phyloP scores from a whole-genome alignment of 2,113 vertebrate genomes.

The Paraplagusia blochii region DNA sequence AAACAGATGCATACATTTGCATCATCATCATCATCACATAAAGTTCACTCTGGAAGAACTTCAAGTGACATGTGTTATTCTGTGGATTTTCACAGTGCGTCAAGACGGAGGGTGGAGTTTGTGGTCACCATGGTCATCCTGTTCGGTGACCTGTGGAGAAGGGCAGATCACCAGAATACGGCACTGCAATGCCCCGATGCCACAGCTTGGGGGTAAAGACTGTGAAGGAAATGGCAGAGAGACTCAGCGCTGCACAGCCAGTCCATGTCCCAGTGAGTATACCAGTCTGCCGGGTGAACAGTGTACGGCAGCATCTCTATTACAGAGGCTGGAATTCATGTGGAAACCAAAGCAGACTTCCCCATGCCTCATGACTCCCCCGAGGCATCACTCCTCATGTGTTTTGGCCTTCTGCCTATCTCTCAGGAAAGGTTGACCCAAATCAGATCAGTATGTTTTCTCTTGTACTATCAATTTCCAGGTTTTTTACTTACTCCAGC shows the following conservation, averaged over 20 bases:
- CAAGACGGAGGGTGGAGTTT: slow-evolving; percentile 96
- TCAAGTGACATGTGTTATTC: slow-evolving; percentile 23
- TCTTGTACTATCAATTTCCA: slow-evolving; percentile 31
- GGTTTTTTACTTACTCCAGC: slow-evolving; percentile 18
- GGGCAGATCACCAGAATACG: slow-evolving; percentile 94
- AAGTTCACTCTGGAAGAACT: slow-evolving; percentile 45
- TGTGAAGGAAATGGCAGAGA: slow-evolving; percentile 89
- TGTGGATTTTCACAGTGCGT: slow-evolving; percentile 76
- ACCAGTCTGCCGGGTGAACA: background rate
- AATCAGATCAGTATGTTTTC: slow-evolving; percentile 45
- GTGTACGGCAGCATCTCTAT: slow-evolving; percentile 23
- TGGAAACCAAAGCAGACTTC: slow-evolving; percentile 14
- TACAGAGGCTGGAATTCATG: slow-evolving; percentile 7
- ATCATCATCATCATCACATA: slow-evolving; percentile 30
- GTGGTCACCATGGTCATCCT: slow-evolving; percentile 97
- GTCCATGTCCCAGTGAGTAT: slow-evolving; percentile 86
- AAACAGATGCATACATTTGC: no score
- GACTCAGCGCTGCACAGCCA: slow-evolving; percentile 86
- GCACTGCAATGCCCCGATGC: slow-evolving; percentile 93
- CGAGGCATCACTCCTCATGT: slow-evolving; percentile 48
- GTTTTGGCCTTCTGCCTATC: slow-evolving; percentile 44
- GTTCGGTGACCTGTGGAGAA: slow-evolving; percentile 88
- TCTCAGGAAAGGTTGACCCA: slow-evolving; percentile 50
- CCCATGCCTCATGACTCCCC: slow-evolving; percentile 22
- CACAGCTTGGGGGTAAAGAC: slow-evolving; percentile 90